These are phyloP conservation scores for Neostethus bicornis DNA, from an alignment of 2,797 vertebrate species.

Conservation along the genomic window DNA sequence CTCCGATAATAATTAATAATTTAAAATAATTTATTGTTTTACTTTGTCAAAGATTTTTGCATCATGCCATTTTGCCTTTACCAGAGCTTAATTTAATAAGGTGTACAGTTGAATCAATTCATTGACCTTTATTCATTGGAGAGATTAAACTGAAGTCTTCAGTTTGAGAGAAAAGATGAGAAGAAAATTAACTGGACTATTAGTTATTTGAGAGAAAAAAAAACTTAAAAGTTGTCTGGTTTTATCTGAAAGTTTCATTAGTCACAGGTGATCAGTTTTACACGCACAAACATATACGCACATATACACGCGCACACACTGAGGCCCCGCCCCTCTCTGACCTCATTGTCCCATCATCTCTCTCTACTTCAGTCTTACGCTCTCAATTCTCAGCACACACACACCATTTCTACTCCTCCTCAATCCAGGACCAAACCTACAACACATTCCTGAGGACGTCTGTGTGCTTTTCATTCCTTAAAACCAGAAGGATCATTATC, in stretches of 20 bases:
- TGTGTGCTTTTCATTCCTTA: conserved; percentile 42
- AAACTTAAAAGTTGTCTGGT: conserved; percentile 21
- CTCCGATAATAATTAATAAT: no score
- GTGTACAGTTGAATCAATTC: no score
- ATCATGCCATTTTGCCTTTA: no score
- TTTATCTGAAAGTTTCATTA: conserved; percentile 25
- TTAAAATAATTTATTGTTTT: no score
- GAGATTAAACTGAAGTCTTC: conserved; percentile 1
- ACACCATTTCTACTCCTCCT: conserved; percentile 54
- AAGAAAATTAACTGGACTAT: conserved; percentile 3
- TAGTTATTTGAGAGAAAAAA: conserved; percentile 17
- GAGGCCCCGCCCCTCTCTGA: conserved; percentile 71
- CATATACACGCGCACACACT: not conserved
- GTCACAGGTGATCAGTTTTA: conserved; percentile 40
- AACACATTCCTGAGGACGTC: conserved; percentile 67
- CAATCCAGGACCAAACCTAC: conserved; percentile 61
- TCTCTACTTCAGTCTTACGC: conserved; percentile 61
- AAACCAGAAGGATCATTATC: conserved; percentile 39
- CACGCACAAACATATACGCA: conserved; percentile 15
- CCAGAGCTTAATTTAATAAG: no score
- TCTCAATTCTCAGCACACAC: conserved; percentile 58
- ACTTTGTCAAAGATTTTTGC: no score
- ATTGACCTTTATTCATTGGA: no score
- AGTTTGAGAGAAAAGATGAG: not conserved
- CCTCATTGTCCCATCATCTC: conserved; percentile 62